Evolutionary conservation across 2,888 invertebrate species (phyloP), one percentile per base, ranked within the genome.

Genomic region (Hirtodrosophila confusa): DNA sequence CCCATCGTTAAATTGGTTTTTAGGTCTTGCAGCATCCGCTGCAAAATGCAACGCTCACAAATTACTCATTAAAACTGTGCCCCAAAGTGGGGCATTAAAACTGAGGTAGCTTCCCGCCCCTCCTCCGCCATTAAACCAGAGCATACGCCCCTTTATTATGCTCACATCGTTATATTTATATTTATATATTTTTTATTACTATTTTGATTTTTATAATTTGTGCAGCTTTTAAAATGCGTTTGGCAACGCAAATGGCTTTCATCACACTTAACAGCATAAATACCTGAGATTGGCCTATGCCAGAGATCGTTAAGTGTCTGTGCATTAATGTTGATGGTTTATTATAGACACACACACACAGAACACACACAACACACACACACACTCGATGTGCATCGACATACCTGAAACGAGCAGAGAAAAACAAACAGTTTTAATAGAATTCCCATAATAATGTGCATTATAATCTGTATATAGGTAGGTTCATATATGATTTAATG

Each of bases 221-320:
- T 37, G 48, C 12, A 27, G 55, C 55, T 66, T 47, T 70, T 69
- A 57, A 68, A 71, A 56, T 57, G 71, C 71, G 74, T 73, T 68
- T 68, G 71, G 49, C 62, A 70, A 73, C 74, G 40, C 73, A 68
- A 67, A 55, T 73, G 67, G 55, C 73, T 69, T 69, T 72, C 69
- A 69, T 69, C 73, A 58, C 54, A 54, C 53, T 57, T 51, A 47
- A 40, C 37, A 36, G 50, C 54, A 56, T 72, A 72, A 72, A 72
- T 74, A 72, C 74, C 75, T 72, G 75, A 68, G 51, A 63, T 68
- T 63, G 71, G 43, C 71, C 74, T 72, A 62, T 74, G 69, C 51
- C 75, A 39, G 62, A 54, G 71, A 68, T 71, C 74, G 54, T 71
- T 74, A 57, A 68, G 53, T 68, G 69, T 37, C 56, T 47, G 63